These are phyloP conservation scores for Aphelenchoides bicaudatus DNA, from an alignment of 2,888 invertebrate species.

Conservation along the genomic window DNA sequence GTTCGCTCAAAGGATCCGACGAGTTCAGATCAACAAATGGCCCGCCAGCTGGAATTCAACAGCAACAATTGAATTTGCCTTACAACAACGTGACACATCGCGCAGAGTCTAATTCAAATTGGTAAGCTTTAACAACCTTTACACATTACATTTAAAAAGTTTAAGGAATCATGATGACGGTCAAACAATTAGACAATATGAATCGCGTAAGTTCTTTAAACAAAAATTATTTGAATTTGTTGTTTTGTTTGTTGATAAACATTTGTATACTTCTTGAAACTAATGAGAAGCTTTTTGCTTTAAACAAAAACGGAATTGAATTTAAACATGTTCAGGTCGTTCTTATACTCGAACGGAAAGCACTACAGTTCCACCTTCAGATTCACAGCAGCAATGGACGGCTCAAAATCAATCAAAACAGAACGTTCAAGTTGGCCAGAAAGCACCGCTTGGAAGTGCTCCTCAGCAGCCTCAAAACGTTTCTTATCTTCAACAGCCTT, in stretches of 20 bases:
- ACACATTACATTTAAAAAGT: too few relatives aligned
- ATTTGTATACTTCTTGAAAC: too few relatives aligned
- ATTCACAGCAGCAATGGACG: too few relatives aligned
- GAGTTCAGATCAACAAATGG: neutral
- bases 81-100: constrained; percentile 4
- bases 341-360: constrained; percentile 30
- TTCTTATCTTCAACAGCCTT: neutral
- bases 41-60: neutral
- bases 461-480: neutral
- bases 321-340: too few relatives aligned
- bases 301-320: too few relatives aligned
- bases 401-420: too few relatives aligned
- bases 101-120: neutral
- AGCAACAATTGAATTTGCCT: neutral
- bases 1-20: neutral
- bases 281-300: too few relatives aligned
- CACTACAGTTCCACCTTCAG: constrained; percentile 21
- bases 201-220: too few relatives aligned
- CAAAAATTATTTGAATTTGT: too few relatives aligned
- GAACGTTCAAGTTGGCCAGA: neutral
- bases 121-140: too few relatives aligned
- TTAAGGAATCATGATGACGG: constrained; percentile 12
- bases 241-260: too few relatives aligned
- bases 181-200: neutral
- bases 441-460: neutral